Percentiles rank a stretch among this genome's conserved stretches.
These are phyloP conservation scores for Nasua narica DNA, from an alignment of 2,797 vertebrate genomes.

Conservation along the genomic window DNA sequence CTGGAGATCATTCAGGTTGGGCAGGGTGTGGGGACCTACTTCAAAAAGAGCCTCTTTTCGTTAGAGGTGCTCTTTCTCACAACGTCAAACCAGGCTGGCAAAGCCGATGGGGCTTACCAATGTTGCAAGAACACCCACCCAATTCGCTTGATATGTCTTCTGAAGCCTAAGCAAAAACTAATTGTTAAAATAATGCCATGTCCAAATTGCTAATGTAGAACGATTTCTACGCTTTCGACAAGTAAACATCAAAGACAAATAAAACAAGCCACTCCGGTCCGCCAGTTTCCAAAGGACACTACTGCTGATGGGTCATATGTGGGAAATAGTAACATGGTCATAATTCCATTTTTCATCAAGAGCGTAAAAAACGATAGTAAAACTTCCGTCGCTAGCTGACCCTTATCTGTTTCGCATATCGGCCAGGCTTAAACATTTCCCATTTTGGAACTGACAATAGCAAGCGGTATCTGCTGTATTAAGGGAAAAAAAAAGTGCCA, in stretches of 20 bases:
- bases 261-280: conserved; percentile 30
- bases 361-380: conserved; percentile 64
- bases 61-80: background rate
- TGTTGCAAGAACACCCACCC: conserved; percentile 20
- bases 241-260: conserved; percentile 34
- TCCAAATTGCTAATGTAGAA: conserved; percentile 39
- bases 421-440: background rate
- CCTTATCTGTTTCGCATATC: conserved; percentile 18
- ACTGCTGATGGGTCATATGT: background rate
- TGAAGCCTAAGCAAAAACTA: conserved; percentile 25
- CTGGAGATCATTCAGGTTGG: background rate
- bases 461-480: background rate
- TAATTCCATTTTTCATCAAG: conserved; percentile 62
- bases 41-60: background rate
- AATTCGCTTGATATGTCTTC: conserved; percentile 47
- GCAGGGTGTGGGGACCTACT: background rate
- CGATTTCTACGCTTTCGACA: conserved; percentile 34
- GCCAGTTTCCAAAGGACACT: background rate
- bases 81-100: background rate
- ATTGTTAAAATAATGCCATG: background rate
- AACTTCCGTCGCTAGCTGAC: conserved; percentile 50
- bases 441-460: conserved; percentile 51
- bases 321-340: background rate
- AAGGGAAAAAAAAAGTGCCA: background rate
- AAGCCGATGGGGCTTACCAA: conserved; percentile 32